phyloP scores from a whole-genome alignment of 2,797 vertebrate species.

The Xerus rutilus region DNA sequence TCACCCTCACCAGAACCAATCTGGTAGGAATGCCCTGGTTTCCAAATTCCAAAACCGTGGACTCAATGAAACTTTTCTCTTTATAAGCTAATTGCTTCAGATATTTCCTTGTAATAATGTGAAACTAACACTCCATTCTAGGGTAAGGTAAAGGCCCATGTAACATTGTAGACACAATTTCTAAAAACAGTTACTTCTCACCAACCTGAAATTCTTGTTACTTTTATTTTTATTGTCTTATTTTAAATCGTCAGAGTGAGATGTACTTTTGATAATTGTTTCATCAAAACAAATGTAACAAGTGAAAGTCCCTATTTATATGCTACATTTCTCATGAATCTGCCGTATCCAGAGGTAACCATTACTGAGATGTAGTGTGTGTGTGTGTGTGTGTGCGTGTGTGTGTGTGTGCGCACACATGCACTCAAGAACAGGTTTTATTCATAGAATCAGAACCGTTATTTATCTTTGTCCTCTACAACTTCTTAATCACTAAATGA shows the following conservation, averaged over 20 bases:
- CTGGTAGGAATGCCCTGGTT: background rate
- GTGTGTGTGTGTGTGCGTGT: too few species aligned
- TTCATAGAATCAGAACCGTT: background rate
- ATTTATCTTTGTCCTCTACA: background rate
- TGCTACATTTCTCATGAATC: fast-evolving
- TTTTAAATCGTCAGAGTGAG: background rate
- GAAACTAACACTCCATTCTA: background rate
- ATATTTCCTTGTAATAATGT: background rate
- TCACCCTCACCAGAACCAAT: background rate
- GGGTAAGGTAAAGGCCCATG: background rate
- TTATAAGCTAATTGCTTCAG: background rate
- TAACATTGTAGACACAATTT: background rate
- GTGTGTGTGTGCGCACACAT: background rate
- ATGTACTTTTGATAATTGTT: background rate
- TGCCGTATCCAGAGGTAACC: background rate
- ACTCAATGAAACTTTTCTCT: background rate
- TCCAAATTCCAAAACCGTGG: background rate
- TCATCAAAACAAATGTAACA: background rate
- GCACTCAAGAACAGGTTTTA: background rate
- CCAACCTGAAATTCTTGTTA: background rate
- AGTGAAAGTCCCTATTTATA: background rate
- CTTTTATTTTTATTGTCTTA: background rate
- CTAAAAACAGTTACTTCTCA: background rate
- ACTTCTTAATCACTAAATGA: background rate
- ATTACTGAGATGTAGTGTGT: background rate